Percentiles rank a stretch among this genome's conserved stretches.
phyloP scores from a whole-genome alignment of 2,113 vertebrate genomes.

The Rhabdornis inornatus region DNA sequence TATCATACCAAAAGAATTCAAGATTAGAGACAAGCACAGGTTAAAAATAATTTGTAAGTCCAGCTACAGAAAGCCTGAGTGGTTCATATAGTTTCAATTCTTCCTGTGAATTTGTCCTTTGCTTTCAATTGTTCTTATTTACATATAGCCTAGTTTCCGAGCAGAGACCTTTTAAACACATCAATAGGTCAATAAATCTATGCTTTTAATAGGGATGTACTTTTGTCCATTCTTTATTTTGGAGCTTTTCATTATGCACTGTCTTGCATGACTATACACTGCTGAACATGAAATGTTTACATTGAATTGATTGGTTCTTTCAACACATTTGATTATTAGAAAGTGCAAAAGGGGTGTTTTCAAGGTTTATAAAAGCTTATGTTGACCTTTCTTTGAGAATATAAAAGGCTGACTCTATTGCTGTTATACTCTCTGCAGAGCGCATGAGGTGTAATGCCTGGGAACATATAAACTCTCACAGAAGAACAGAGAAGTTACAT shows the following conservation, averaged over 20 bases:
- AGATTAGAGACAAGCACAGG: neutral
- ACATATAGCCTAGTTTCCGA: constrained; percentile 69
- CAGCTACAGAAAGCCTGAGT: neutral
- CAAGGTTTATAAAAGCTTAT: neutral
- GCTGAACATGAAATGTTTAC: constrained; percentile 58
- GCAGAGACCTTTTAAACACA: constrained; percentile 67
- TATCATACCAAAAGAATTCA: neutral
- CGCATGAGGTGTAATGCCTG: accelerated
- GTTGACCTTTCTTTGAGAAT: constrained; percentile 7
- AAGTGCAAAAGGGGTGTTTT: constrained; percentile 35
- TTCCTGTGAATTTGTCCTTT: constrained; percentile 49
- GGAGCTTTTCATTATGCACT: constrained; percentile 44
- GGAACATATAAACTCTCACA: neutral
- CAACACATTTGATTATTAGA: constrained; percentile 47
- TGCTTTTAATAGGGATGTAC: constrained; percentile 64
- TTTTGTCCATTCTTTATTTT: constrained; percentile 58
- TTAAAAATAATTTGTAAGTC: constrained; percentile 13
- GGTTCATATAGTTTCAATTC: neutral
- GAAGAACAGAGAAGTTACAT: neutral
- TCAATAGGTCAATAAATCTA: constrained; percentile 71
- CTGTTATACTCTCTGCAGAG: neutral
- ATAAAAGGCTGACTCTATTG: neutral
- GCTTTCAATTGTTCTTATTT: constrained; percentile 63
- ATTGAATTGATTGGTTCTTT: constrained; percentile 37
- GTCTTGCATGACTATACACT: constrained; percentile 44